Conservation (phyloP, 1,140 invertebrate species). For the Helicoverpa armigera region DNA sequence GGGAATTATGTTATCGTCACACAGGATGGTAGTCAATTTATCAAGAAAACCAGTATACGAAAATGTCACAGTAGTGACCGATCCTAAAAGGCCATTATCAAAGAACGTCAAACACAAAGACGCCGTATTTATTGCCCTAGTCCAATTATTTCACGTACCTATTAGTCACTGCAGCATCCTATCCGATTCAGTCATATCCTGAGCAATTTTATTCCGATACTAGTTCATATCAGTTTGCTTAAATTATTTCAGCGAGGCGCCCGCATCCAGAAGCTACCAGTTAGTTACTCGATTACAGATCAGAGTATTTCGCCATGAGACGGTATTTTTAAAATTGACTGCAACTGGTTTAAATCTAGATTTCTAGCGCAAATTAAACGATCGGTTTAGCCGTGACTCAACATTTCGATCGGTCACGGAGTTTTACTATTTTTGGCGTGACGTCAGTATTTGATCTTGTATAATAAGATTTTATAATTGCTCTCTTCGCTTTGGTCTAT, state of each 20-base stretch:
- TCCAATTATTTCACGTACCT: background rate
- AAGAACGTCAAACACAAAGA: too few relatives aligned
- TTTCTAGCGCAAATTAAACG: constrained; percentile 36
- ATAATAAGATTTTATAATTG: background rate
- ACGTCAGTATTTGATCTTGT: background rate
- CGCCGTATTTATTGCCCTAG: too few relatives aligned
- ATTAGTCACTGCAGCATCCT: background rate
- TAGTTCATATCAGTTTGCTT: background rate
- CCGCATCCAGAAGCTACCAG: background rate
- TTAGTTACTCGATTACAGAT: constrained; percentile 1
- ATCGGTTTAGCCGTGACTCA: constrained; percentile 18
- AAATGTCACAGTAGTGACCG: too few relatives aligned
- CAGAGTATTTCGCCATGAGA: constrained; percentile 12
- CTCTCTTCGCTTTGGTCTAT: too few relatives aligned
- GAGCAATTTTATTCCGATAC: background rate
- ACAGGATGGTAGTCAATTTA: too few relatives aligned
- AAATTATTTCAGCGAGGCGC: background rate
- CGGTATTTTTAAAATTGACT: constrained; percentile 28
- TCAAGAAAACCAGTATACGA: too few relatives aligned
- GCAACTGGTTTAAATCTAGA: constrained; percentile 36
- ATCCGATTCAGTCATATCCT: background rate
- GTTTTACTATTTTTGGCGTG: constrained; percentile 12
- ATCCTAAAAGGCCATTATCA: too few relatives aligned
- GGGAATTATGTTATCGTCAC: too few relatives aligned
- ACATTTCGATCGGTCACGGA: constrained; percentile 1